phyloP scores from a whole-genome alignment of 2,113 vertebrate genomes.

The Dendropsophus ebraccatus region DNA sequence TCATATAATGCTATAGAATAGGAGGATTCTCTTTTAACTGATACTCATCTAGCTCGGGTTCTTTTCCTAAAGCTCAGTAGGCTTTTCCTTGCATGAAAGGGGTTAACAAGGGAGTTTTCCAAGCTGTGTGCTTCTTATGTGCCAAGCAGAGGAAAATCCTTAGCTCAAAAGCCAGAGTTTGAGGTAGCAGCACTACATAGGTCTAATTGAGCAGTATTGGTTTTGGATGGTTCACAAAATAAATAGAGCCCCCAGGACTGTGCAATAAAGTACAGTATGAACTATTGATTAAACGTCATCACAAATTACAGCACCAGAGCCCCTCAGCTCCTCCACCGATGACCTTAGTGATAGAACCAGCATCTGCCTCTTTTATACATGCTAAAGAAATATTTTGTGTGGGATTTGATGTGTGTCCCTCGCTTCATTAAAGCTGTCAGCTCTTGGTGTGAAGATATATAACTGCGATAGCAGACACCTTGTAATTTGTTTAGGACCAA shows the following conservation, averaged over 20 bases:
- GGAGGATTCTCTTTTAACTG: neutral
- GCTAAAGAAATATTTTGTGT: conserved; percentile 57
- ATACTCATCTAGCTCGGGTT: neutral
- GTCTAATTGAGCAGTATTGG: conserved; percentile 9
- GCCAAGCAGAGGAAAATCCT: conserved; percentile 18
- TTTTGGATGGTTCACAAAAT: conserved; percentile 5
- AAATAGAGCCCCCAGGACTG: conserved; percentile 14
- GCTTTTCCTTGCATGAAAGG: neutral
- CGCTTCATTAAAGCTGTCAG: conserved; percentile 55
- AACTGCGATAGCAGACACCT: conserved; percentile 46
- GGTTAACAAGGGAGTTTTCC: conserved; percentile 13
- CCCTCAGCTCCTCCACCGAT: conserved; percentile 28
- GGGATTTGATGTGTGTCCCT: conserved; percentile 56
- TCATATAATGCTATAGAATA: conserved; percentile 20
- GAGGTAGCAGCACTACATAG: conserved; percentile 33
- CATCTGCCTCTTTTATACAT: conserved; percentile 55
- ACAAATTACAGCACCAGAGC: conserved; percentile 44
- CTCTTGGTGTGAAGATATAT: conserved; percentile 55
- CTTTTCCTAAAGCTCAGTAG: neutral
- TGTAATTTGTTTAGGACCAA: conserved; percentile 55
- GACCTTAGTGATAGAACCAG: conserved; percentile 44
- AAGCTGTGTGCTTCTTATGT: neutral
- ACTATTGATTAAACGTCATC: conserved; percentile 53
- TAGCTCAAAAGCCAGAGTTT: neutral
- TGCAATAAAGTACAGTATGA: conserved; percentile 26